These are phyloP conservation scores for Oscheius sp. DNA, from an alignment of 2,888 invertebrate species.

Conservation along the genomic window DNA sequence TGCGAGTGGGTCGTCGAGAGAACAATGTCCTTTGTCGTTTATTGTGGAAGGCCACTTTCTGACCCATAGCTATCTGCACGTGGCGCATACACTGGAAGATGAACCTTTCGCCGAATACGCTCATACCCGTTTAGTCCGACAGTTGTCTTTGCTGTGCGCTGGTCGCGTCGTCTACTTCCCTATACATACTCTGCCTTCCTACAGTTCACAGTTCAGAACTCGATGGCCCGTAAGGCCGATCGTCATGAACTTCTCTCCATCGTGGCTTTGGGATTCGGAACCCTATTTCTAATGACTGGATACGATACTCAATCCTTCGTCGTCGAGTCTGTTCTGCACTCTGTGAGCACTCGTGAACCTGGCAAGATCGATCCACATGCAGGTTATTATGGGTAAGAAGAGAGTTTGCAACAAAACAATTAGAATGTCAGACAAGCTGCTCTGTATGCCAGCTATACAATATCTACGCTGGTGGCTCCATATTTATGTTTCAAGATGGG, in stretches of 20 bases:
- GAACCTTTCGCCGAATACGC: too few species aligned
- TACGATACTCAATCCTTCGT: slow-evolving; percentile 46
- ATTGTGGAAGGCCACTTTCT: too few species aligned
- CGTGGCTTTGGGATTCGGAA: slow-evolving; percentile 52
- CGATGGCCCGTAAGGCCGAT: not conserved
- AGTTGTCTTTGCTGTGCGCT: too few species aligned
- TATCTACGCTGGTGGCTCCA: slow-evolving; percentile 44
- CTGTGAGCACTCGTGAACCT: slow-evolving; percentile 52
- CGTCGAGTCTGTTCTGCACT: slow-evolving; percentile 56
- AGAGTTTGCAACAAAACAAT: not conserved
- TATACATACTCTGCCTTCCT: too few species aligned
- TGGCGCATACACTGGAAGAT: too few species aligned
- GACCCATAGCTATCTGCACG: too few species aligned
- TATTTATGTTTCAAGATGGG: slow-evolving; percentile 40
- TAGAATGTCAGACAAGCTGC: slow-evolving; percentile 47
- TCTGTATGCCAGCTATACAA: slow-evolving; percentile 40
- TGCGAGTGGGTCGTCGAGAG: too few species aligned
- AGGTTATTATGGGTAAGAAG: slow-evolving; percentile 56
- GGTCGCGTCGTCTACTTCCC: too few species aligned
- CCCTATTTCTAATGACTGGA: slow-evolving; percentile 56
- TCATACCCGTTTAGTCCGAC: too few species aligned
- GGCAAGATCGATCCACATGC: slow-evolving; percentile 47
- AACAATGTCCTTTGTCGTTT: too few species aligned
- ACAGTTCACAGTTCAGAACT: too few species aligned
- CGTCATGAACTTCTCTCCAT: slow-evolving; percentile 48